Percentiles rank a stretch among this genome's conserved stretches.
Conservation (phyloP, 2,888 invertebrate genomes). For the Hecatera dysodea region DNA sequence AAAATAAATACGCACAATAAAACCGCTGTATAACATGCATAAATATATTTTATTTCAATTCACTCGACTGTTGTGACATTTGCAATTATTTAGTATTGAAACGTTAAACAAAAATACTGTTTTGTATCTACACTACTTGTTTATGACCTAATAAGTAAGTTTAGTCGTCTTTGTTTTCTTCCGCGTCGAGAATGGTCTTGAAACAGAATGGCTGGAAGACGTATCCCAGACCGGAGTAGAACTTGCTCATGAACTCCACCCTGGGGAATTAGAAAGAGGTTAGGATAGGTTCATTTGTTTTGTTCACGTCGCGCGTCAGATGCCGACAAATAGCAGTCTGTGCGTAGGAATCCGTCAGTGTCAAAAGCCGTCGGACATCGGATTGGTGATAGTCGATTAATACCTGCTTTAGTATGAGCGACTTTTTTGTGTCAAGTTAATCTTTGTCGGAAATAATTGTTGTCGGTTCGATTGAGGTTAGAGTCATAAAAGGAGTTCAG, state of each 20-base stretch:
- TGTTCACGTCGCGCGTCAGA: neutral
- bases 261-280: constrained; percentile 82
- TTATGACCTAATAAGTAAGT: constrained; percentile 48
- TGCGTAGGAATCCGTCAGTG: no score
- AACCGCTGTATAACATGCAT: constrained; percentile 78
- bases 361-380: no score
- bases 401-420: neutral
- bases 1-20: constrained; percentile 69
- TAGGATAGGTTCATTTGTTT: neutral
- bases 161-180: constrained; percentile 86
- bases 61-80: constrained; percentile 81
- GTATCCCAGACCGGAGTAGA: constrained; percentile 96
- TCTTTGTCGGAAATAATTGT: no score
- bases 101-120: constrained; percentile 77
- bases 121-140: constrained; percentile 75
- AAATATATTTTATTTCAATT: constrained; percentile 79
- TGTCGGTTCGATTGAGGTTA: no score
- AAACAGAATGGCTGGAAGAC: constrained; percentile 96
- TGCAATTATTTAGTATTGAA: constrained; percentile 61
- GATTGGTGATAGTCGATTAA: no score
- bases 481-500: no score
- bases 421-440: neutral
- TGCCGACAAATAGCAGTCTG: no score
- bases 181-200: constrained; percentile 93
- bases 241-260: constrained; percentile 99